Base-by-base conservation (phyloP, 2,113 vertebrate genomes). In the Carassius auratus region DNA sequence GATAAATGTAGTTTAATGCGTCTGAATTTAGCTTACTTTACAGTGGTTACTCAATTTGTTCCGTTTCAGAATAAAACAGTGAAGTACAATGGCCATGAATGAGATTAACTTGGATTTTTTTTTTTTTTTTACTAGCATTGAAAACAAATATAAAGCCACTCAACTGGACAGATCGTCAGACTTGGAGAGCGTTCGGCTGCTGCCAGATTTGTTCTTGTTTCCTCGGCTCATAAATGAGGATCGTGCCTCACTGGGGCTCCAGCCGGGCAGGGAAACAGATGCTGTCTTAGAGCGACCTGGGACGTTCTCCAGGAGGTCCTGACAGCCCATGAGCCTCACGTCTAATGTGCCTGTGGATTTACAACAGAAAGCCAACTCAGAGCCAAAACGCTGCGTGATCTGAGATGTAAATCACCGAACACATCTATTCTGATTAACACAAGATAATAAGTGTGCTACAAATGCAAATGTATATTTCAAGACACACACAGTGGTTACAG, bases 271-370 rank as follows among this genome's bases (percentile, higher is more conserved):
- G 0, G 96, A 94, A 87, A 97, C 91, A 0, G 97, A 96, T 0
- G 96, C 93, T n/a, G 96, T 96, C 95, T 98, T 99, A 90, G 97
- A 98, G 81, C 98, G 96, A 87, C 97, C 97, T 0, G 98, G 98
- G 66, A 99, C 97, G 0, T 96, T 99, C 92, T 99, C 98, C 92
- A 99, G 93, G 89, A 99, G 97, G 92, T 99, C 97, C 90, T 99
- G 98, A 92, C 98, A 99, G 90, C 98, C 98, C 98, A 99, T 99
- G 48, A 99, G 96, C 92, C 98, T 97, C 89, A 99, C 98, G 89
- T 99, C 98, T 92, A 99, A 93, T 13, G 97, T 99, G 93, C 98
- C 98, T 99, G 85, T 26, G 91, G 17, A 75, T 62, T 66, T 23
- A 86, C 30, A 64, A 78, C 42, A 84, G n/a, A 88, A 68, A 75